Percentiles rank a stretch among this genome's conserved stretches.
Evolutionary conservation across 2,888 invertebrate species (phyloP).

Genomic region (Calameuta filiformis): DNA sequence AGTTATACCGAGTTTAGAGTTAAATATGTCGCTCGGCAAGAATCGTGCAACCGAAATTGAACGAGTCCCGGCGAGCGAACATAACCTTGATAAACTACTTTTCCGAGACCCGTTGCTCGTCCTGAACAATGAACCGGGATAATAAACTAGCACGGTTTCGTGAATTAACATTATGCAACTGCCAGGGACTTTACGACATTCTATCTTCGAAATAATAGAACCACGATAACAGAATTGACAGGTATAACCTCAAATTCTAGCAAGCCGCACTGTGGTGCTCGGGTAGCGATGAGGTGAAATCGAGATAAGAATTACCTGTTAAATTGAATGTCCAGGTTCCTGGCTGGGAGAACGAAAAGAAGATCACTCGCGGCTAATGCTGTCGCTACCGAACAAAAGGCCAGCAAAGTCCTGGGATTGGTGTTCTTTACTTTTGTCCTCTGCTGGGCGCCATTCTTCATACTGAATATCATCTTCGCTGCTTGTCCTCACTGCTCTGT

Average conservation of each 20-base stretch:
- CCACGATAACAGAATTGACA: background rate
- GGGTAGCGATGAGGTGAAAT: background rate
- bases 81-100: background rate
- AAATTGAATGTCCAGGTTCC: conserved; percentile 67
- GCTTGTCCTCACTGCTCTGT: conserved; percentile 84
- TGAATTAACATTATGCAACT: background rate
- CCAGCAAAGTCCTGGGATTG: conserved; percentile 90
- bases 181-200: background rate
- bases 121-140: background rate
- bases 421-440: conserved; percentile 94
- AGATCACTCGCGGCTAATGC: conserved; percentile 81
- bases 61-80: background rate
- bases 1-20: background rate
- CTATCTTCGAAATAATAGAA: background rate
- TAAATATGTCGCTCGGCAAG: background rate
- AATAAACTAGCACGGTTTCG: background rate
- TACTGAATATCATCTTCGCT: conserved; percentile 87
- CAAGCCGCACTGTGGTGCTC: background rate
- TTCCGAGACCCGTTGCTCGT: background rate
- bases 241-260: background rate
- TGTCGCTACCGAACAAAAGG: conserved; percentile 93
- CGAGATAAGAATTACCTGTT: too few relatives aligned
- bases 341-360: conserved; percentile 77
- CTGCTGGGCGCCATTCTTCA: conserved; percentile 94
- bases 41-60: background rate